phyloP scores from a whole-genome alignment of 2,113 vertebrate genomes.

The Hippocampus zosterae region DNA sequence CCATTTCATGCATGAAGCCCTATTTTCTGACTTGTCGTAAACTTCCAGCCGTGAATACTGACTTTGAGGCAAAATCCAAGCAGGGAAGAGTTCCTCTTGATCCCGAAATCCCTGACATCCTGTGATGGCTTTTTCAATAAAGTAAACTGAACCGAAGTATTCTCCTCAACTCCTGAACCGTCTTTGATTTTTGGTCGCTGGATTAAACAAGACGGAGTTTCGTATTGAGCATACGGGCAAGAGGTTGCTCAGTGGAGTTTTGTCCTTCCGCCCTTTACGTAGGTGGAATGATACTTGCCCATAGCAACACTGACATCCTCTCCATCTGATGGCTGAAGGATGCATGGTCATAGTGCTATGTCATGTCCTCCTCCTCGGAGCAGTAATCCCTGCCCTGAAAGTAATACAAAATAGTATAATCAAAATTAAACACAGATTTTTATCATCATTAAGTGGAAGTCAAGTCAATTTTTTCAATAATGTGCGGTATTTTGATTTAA shows the following conservation, averaged over 20 bases:
- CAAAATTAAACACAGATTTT: not conserved
- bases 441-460: too few species aligned
- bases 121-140: slow-evolving; percentile 31
- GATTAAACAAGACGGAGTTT: slow-evolving; percentile 10
- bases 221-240: slow-evolving; percentile 16
- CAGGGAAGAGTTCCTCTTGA: slow-evolving; percentile 6
- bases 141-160: slow-evolving; percentile 8
- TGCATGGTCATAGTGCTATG: slow-evolving; percentile 71
- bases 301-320: slow-evolving; percentile 1
- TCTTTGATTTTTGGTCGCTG: slow-evolving; percentile 14
- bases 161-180: not conserved
- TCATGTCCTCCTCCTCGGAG: slow-evolving; percentile 91
- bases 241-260: slow-evolving; percentile 44
- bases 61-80: slow-evolving; percentile 14
- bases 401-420: too few species aligned
- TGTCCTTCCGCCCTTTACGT: slow-evolving; percentile 37
- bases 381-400: slow-evolving; percentile 91
- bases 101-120: slow-evolving; percentile 20
- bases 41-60: not conserved
- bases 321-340: slow-evolving; percentile 1
- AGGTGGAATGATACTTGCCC: not conserved
- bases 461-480: too few species aligned
- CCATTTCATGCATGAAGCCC: slow-evolving; percentile 1
- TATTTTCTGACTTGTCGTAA: not conserved
- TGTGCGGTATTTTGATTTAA: too few species aligned